These are phyloP conservation scores for Mus musculus DNA, from an alignment of 2,113 vertebrate genomes.

Conservation along the genomic window DNA sequence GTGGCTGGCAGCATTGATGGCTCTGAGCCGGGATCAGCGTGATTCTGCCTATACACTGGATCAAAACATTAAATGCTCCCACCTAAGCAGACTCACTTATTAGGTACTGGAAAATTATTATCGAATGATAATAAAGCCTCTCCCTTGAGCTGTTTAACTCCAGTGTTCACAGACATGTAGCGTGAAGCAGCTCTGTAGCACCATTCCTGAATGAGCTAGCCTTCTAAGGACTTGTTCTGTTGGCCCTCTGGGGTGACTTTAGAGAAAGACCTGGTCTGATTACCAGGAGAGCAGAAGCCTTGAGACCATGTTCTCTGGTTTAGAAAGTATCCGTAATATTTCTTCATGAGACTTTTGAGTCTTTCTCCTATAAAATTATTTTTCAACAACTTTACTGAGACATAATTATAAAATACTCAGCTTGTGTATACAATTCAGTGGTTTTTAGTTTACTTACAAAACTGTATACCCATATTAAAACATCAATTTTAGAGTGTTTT, in stretches of 20 bases:
- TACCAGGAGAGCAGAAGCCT: neutral
- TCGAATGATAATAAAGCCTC: neutral
- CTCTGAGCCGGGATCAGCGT: neutral
- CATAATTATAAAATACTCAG: constrained; percentile 23
- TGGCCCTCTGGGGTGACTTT: constrained; percentile 17
- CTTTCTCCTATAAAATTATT: constrained; percentile 22
- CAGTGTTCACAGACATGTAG: neutral
- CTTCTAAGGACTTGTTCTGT: neutral
- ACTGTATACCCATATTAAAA: neutral
- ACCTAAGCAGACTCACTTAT: neutral
- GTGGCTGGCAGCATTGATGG: neutral
- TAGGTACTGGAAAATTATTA: constrained; percentile 28
- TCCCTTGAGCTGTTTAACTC: neutral
- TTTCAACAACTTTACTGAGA: constrained; percentile 45
- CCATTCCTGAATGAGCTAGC: neutral
- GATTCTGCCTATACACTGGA: neutral
- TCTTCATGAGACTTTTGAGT: constrained; percentile 39
- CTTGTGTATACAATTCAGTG: neutral
- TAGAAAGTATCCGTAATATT: constrained; percentile 15
- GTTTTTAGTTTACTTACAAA: constrained; percentile 28
- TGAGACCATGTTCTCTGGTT: constrained; percentile 50
- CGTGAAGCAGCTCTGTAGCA: neutral
- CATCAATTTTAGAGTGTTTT: constrained; percentile 50
- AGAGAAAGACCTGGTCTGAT: constrained; percentile 9
- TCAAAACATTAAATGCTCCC: constrained; percentile 36